phyloP scores from a whole-genome alignment of 2,797 vertebrate genomes.

The Tokudaia muenninki region DNA sequence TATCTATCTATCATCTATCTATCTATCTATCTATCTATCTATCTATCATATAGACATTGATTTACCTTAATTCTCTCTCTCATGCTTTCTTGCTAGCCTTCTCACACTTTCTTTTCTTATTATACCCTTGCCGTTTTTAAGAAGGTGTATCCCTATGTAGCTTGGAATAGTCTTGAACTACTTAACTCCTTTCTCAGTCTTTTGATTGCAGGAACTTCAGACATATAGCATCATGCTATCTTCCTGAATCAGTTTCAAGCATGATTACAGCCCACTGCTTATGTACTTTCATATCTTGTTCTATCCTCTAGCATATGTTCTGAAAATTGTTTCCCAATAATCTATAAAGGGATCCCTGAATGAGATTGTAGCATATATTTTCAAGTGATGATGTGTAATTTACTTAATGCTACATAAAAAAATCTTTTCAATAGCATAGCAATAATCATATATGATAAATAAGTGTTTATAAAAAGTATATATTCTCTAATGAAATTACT shows the following conservation, averaged over 20 bases:
- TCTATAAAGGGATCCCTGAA: background rate
- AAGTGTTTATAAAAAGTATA: background rate
- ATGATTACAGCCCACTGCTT: background rate
- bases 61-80: background rate
- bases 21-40: background rate
- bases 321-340: background rate
- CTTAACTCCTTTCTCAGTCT: no score
- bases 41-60: background rate
- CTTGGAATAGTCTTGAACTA: background rate
- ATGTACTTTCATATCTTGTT: background rate
- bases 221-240: no score
- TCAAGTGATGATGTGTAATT: background rate
- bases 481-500: background rate
- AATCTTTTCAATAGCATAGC: background rate
- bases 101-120: background rate
- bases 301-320: background rate
- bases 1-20: background rate
- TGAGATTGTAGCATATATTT: background rate
- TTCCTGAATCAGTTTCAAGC: background rate
- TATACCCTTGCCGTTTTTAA: background rate
- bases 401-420: background rate
- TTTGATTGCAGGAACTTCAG: background rate
- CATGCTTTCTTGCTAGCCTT: no score
- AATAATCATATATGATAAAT: background rate
- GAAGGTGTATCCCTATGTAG: background rate